These are phyloP conservation scores for Lucifuga dentata DNA, from an alignment of 2,113 vertebrate genomes.

Conservation along the genomic window DNA sequence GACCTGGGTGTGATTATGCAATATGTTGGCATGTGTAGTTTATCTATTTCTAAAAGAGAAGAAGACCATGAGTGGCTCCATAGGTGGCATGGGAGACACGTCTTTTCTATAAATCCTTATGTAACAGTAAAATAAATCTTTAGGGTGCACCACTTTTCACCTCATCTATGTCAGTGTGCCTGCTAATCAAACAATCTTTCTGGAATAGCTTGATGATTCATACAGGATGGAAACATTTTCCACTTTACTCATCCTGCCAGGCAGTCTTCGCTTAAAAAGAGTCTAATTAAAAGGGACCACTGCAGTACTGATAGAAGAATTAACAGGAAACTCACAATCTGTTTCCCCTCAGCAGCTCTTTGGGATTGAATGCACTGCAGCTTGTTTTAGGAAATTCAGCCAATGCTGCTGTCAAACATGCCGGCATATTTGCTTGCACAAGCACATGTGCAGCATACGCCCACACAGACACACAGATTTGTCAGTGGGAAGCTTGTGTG, in stretches of 20 bases:
- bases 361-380: conserved; percentile 26
- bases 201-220: conserved; percentile 36
- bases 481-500: conserved; percentile 30
- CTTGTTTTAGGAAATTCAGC: conserved; percentile 31
- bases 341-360: conserved; percentile 35
- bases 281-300: conserved; percentile 38
- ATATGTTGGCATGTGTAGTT: conserved; percentile 8
- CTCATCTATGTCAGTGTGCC: conserved; percentile 19
- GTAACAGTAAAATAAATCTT: conserved; percentile 47
- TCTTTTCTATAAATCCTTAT: conserved; percentile 24
- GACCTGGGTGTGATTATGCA: not conserved
- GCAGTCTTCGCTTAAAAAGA: conserved; percentile 24
- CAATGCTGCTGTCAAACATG: conserved; percentile 16
- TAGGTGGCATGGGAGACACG: conserved; percentile 20
- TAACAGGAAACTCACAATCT: conserved; percentile 14
- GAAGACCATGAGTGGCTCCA: conserved; percentile 18
- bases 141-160: conserved; percentile 6
- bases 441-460: not conserved
- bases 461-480: not conserved
- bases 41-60: not conserved
- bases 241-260: conserved; percentile 10
- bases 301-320: conserved; percentile 5
- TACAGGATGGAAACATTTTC: not conserved
- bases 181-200: conserved; percentile 21
- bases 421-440: not conserved